These are phyloP conservation scores for Diadophis punctatus DNA, from an alignment of 2,113 vertebrate genomes.

Conservation along the genomic window DNA sequence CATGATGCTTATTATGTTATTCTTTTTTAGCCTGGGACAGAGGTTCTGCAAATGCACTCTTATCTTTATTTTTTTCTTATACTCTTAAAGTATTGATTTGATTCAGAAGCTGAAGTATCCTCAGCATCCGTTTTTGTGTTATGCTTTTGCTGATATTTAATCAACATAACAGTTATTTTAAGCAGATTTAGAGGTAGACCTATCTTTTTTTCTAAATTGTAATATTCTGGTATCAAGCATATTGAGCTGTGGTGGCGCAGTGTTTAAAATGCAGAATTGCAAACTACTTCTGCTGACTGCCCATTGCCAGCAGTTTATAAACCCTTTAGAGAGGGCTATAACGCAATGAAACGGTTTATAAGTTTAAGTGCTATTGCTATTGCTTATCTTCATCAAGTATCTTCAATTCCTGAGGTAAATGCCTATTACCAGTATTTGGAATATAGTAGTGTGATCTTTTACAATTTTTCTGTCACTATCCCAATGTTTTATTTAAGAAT, in stretches of 20 bases:
- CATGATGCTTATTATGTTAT: neutral
- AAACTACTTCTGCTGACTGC: too few species aligned
- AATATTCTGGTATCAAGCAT: neutral
- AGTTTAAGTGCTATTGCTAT: too few species aligned
- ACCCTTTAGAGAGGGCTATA: too few species aligned
- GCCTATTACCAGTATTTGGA: neutral
- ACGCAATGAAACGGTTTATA: too few species aligned
- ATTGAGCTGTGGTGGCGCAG: neutral
- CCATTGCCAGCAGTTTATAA: too few species aligned
- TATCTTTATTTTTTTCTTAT: neutral
- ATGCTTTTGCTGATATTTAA: neutral
- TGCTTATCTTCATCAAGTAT: neutral
- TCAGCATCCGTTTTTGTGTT: neutral
- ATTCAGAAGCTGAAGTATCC: neutral
- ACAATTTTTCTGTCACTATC: neutral
- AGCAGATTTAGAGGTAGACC: neutral
- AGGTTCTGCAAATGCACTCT: neutral
- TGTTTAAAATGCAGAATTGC: too few species aligned
- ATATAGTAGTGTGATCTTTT: neutral
- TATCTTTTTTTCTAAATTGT: neutral
- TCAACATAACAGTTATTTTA: neutral
- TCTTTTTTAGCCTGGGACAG: neutral
- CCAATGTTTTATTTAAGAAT: neutral
- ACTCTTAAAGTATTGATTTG: neutral
- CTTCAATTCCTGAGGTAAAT: neutral